Evolutionary conservation across 2,797 vertebrate species (phyloP).

Genomic region (Micropoecilia bifurca): DNA sequence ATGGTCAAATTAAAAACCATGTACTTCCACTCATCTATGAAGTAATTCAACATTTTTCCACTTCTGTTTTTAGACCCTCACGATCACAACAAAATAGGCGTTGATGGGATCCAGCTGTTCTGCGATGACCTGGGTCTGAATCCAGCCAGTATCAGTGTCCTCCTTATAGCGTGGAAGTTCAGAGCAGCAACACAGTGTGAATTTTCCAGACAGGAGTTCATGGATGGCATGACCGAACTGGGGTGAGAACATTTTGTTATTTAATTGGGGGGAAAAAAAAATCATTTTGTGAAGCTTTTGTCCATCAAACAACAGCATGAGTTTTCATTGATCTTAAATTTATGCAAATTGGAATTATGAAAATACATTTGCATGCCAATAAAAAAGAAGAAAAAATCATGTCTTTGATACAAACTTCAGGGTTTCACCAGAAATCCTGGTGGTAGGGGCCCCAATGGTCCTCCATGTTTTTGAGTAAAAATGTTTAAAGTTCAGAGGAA

Average conservation of each 20-base stretch:
- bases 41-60: neutral
- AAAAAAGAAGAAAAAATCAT: neutral
- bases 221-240: conserved; percentile 96
- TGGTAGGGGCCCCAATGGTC: too few species aligned
- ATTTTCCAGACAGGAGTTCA: conserved; percentile 96
- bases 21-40: neutral
- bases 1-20: neutral
- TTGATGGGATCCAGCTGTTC: conserved; percentile 97
- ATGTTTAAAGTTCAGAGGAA: too few species aligned
- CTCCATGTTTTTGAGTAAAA: too few species aligned
- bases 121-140: conserved; percentile 95
- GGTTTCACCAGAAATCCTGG: too few species aligned
- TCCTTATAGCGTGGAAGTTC: conserved; percentile 98
- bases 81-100: conserved; percentile 98
- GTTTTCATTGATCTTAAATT: too few species aligned
- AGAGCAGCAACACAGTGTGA: conserved; percentile 96
- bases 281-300: too few species aligned
- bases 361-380: too few species aligned
- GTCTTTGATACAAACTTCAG: too few species aligned
- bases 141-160: conserved; percentile 94
- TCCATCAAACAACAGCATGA: too few species aligned
- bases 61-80: conserved; percentile 86
- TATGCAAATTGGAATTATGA: too few species aligned
- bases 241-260: conserved; percentile 77
- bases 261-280: neutral